Evolutionary conservation across 2,113 vertebrate genomes (phyloP).

Genomic region (Burhinus oedicnemus): DNA sequence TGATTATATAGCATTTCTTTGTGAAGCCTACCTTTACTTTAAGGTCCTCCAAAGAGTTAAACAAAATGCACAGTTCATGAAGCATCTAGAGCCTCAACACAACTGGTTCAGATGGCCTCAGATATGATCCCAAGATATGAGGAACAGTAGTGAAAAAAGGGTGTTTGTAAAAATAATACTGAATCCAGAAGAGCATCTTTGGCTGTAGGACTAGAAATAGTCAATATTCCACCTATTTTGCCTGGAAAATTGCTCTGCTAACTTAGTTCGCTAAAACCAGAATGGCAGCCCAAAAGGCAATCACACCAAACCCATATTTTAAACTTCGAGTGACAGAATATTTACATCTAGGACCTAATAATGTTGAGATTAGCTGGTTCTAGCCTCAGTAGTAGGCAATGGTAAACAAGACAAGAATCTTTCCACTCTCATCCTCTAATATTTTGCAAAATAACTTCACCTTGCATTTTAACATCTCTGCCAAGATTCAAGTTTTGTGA

Average conservation of each 20-base stretch:
- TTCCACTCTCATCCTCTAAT: neutral
- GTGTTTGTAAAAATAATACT: neutral
- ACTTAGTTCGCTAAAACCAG: neutral
- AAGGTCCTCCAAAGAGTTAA: neutral
- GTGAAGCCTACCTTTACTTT: neutral
- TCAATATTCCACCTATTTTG: neutral
- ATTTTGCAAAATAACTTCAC: neutral
- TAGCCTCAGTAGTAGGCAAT: neutral
- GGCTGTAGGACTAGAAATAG: neutral
- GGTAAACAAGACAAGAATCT: neutral
- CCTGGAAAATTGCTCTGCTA: neutral
- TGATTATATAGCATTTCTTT: neutral
- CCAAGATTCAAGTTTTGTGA: neutral
- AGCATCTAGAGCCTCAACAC: neutral
- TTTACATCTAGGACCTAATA: neutral
- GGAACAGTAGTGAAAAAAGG: neutral
- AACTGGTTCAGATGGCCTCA: neutral
- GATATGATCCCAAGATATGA: neutral
- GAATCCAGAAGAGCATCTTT: neutral
- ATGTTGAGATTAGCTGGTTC: neutral
- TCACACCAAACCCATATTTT: neutral
- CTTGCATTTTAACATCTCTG: neutral
- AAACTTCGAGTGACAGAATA: neutral
- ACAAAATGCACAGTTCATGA: neutral
- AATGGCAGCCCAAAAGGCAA: neutral